Evolutionary conservation across 92 coral and sea anemone species (phyloP).

Genomic region (Plumapathes pennacea): DNA sequence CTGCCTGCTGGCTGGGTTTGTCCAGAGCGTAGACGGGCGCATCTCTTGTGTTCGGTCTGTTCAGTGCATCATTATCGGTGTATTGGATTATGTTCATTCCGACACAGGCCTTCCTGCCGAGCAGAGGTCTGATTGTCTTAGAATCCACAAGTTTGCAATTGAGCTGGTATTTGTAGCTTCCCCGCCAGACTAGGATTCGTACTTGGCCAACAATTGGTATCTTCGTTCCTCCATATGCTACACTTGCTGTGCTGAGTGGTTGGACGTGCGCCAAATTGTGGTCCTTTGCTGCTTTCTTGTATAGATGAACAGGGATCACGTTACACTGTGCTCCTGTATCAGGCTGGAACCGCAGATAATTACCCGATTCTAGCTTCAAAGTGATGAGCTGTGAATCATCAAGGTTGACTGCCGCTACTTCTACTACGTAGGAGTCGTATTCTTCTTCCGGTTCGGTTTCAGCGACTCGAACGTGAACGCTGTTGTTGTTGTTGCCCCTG

Average conservation of each 20-base stretch:
- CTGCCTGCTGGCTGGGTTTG: constrained; percentile 7
- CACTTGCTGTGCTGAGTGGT: neutral
- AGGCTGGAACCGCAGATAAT: constrained; percentile 12
- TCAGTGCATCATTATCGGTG: constrained; percentile 5
- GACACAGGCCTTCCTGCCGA: constrained; percentile 7
- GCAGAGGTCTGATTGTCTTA: constrained; percentile 2
- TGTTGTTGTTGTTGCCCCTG: too few relatives aligned
- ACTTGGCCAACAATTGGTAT: constrained; percentile 6
- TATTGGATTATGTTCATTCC: constrained; percentile 17
- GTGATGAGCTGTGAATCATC: neutral
- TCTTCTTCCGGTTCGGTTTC: too few relatives aligned
- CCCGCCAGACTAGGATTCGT: constrained; percentile 14
- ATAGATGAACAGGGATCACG: constrained; percentile 12
- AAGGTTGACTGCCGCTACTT: neutral
- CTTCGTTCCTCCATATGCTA: constrained; percentile 5
- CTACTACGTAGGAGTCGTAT: neutral
- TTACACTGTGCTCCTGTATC: constrained; percentile 7
- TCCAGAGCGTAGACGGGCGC: constrained; percentile 20
- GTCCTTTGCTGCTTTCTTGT: constrained; percentile 25
- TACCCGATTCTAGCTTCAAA: neutral
- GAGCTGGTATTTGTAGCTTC: neutral
- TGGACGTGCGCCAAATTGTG: neutral
- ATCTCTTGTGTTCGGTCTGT: constrained; percentile 14
- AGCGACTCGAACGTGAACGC: too few relatives aligned
- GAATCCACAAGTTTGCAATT: constrained; percentile 6